These are phyloP conservation scores for Stictocephala bisonia DNA, from an alignment of 2,888 invertebrate genomes.

Conservation along the genomic window DNA sequence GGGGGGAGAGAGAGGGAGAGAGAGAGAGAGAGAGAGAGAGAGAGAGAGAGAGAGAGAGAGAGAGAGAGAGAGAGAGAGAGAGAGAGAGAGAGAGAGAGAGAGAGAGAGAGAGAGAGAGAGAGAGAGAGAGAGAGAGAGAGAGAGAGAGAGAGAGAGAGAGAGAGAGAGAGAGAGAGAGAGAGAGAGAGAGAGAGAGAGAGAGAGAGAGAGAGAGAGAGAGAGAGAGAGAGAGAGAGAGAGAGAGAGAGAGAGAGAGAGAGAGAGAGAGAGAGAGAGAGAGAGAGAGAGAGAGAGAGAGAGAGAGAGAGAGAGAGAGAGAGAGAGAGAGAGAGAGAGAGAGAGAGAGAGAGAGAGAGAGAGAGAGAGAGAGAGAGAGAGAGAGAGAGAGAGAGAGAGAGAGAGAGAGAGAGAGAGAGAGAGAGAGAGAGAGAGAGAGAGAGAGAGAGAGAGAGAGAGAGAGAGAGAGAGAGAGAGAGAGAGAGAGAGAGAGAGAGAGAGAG, in stretches of 20 bases:
- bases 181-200: constrained; percentile 53
- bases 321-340: constrained; percentile 24
- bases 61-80: no score
- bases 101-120: constrained; percentile 34
- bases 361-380: constrained; percentile 24
- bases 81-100: not conserved
- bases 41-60: no score
- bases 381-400: constrained; percentile 24
- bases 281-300: constrained; percentile 24
- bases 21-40: no score
- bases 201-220: constrained; percentile 24
- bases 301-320: constrained; percentile 24
- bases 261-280: constrained; percentile 24
- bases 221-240: constrained; percentile 24
- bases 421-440: constrained; percentile 24
- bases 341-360: constrained; percentile 24
- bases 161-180: constrained; percentile 51
- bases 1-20: no score
- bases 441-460: constrained; percentile 24
- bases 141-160: constrained; percentile 36
- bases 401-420: constrained; percentile 24
- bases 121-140: constrained; percentile 42
- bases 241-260: constrained; percentile 24
- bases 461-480: constrained; percentile 24
- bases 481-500: constrained; percentile 24